Evolutionary conservation across 2,113 vertebrate genomes (phyloP).

Genomic region (Tapirus terrestris): DNA sequence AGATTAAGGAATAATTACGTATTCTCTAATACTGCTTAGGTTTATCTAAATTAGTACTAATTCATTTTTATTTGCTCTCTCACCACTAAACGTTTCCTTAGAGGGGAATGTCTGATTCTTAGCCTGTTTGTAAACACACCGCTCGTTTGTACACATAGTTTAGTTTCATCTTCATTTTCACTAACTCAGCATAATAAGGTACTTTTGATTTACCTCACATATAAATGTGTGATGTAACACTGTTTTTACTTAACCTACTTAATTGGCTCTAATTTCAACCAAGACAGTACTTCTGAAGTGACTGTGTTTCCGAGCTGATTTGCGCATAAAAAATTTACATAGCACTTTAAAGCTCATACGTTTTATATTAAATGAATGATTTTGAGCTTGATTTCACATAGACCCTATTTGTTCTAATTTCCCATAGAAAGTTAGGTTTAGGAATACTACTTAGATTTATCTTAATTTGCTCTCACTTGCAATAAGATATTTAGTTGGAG

Average conservation of each 20-base stretch:
- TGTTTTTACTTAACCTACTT: conserved; percentile 9
- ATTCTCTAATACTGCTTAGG: background rate
- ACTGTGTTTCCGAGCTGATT: background rate
- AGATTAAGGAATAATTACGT: background rate
- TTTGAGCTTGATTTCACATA: conserved; percentile 1
- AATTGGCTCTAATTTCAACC: background rate
- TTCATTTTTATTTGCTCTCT: conserved; percentile 39
- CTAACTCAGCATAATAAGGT: background rate
- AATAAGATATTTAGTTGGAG: background rate
- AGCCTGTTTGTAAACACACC: background rate
- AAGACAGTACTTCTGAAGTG: background rate
- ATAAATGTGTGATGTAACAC: background rate
- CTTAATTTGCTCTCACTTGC: background rate
- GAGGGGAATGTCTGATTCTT: background rate
- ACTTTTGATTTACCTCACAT: background rate
- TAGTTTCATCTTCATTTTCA: conserved; percentile 32
- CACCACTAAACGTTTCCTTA: background rate
- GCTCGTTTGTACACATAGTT: background rate
- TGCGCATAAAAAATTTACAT: background rate
- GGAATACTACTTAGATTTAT: background rate
- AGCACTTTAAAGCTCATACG: background rate
- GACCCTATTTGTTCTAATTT: background rate
- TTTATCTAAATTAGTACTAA: background rate
- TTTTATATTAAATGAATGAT: background rate
- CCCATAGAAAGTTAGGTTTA: background rate